Evolutionary conservation across 1,140 invertebrate species (phyloP).

Genomic region (Hylaeus volcanicus): DNA sequence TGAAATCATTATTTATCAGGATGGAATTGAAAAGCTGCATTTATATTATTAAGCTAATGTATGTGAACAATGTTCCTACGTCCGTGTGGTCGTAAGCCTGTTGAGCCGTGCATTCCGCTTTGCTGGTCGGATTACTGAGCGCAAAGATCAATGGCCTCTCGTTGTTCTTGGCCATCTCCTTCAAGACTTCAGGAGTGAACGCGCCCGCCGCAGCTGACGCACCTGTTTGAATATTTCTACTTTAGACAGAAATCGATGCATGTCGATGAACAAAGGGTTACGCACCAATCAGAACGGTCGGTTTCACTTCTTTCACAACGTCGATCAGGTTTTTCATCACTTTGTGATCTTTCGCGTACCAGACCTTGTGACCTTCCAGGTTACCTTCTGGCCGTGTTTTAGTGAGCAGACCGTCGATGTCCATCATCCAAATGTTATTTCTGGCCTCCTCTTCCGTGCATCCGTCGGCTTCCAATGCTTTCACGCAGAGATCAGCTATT

Average conservation of each 20-base stretch:
- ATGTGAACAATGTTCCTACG: constrained; percentile 67
- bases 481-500: constrained; percentile 92
- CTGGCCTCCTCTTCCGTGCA: constrained; percentile 87
- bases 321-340: constrained; percentile 89
- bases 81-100: constrained; percentile 93
- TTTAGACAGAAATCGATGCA: constrained; percentile 39
- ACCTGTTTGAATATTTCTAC: constrained; percentile 78
- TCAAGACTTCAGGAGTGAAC: constrained; percentile 92
- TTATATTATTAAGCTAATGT: not conserved
- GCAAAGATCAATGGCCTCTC: constrained; percentile 96
- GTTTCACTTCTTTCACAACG: constrained; percentile 91
- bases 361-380: constrained; percentile 88
- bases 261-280: constrained; percentile 34
- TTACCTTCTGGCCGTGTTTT: constrained; percentile 87
- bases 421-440: constrained; percentile 93
- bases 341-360: constrained; percentile 91
- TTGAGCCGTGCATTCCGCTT: constrained; percentile 98
- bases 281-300: constrained; percentile 91
- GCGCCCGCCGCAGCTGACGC: constrained; percentile 93
- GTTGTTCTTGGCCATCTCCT: constrained; percentile 92
- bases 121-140: constrained; percentile 96
- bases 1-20: too few species aligned
- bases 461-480: constrained; percentile 93
- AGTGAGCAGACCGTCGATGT: constrained; percentile 90
- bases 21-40: too few species aligned